A percentile compares a stretch with the other conserved stretches of the same genome.
phyloP scores from a whole-genome alignment of 2,797 vertebrate species.

The Hafferia zeledoni region DNA sequence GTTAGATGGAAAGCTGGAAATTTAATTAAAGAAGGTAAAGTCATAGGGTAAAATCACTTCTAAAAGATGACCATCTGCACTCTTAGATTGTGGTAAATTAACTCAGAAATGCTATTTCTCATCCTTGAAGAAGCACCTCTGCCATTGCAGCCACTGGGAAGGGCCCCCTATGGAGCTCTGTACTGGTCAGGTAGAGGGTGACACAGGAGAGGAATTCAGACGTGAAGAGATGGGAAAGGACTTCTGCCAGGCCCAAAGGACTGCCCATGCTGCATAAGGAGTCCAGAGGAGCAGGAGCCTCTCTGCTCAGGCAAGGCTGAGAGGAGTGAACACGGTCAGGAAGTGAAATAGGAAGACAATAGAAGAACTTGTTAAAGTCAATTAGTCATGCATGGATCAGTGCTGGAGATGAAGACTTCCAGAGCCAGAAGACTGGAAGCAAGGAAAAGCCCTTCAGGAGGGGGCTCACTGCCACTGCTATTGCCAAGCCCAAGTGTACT shows the following conservation, averaged over 20 bases:
- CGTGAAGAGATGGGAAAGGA: background rate
- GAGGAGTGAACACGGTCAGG: background rate
- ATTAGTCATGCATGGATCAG: background rate
- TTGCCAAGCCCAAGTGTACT: fast-evolving
- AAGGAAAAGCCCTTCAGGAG: background rate
- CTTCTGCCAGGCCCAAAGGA: background rate
- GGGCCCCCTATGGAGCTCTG: background rate
- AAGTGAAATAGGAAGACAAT: background rate
- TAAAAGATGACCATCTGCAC: background rate
- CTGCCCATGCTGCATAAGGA: background rate
- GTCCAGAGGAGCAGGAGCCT: background rate
- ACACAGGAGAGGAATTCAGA: background rate
- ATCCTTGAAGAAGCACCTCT: fast-evolving
- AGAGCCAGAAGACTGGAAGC: background rate
- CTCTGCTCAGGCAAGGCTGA: background rate
- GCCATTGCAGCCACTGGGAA: background rate
- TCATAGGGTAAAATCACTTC: background rate
- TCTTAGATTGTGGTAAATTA: background rate
- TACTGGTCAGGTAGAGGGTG: fast-evolving
- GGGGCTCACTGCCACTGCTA: fast-evolving
- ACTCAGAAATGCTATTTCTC: background rate
- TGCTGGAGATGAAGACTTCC: background rate
- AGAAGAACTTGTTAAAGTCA: background rate
- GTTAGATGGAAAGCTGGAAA: slow-evolving; percentile 10
- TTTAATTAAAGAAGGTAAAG: slow-evolving; percentile 19